Percentiles rank a stretch among this genome's conserved stretches.
Conservation (phyloP, 2,797 vertebrate species). For the Rallus crepitans region DNA sequence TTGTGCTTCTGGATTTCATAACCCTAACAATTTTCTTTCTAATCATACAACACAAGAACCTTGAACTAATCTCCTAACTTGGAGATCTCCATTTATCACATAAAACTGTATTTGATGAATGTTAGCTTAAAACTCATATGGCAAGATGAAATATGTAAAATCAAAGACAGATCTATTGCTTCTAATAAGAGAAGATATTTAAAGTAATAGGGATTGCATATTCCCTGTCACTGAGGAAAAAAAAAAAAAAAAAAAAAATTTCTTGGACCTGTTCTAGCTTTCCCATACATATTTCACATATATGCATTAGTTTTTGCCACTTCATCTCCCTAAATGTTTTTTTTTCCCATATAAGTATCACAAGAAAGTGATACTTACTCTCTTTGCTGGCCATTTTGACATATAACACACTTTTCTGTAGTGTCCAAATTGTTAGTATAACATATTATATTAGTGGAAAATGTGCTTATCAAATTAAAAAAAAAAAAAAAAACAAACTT, state of each 20-base stretch:
- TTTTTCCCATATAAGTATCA: no score
- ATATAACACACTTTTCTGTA: not conserved
- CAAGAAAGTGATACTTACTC: not conserved
- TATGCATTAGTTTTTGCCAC: not conserved
- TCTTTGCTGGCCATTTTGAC: not conserved
- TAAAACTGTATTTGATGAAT: not conserved
- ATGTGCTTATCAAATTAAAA: not conserved
- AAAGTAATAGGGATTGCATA: not conserved
- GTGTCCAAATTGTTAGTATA: not conserved
- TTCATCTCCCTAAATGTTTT: not conserved
- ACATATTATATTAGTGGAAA: not conserved
- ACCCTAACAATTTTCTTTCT: not conserved
- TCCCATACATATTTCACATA: not conserved
- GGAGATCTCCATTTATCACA: not conserved
- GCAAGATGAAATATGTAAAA: not conserved
- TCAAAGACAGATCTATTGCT: not conserved
- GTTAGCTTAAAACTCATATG: not conserved
- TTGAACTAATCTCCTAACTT: not conserved
- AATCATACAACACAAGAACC: not conserved
- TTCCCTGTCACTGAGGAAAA: not conserved
- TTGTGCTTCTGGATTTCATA: not conserved
- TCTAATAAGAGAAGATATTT: not conserved
- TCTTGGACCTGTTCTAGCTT: not conserved
- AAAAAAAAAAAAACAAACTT: not conserved
- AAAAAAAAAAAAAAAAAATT: not conserved